Evolutionary conservation across 1,140 invertebrate species (phyloP).

Genomic region (Drosophila triauraria): DNA sequence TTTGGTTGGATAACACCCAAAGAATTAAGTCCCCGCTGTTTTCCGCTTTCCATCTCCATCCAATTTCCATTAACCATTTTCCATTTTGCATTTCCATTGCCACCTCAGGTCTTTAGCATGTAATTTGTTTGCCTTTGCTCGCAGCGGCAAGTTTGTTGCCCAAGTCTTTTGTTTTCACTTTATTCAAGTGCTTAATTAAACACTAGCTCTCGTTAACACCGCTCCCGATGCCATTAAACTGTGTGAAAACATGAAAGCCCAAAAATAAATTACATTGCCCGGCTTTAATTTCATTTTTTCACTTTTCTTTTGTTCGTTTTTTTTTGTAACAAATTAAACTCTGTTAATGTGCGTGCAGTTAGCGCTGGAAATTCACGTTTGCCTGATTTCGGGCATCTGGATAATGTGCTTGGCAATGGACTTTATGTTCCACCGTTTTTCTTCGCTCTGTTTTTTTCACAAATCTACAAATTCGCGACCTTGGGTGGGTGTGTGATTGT

Average conservation of each 20-base stretch:
- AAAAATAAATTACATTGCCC: slow-evolving; percentile 68
- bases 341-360: slow-evolving; percentile 73
- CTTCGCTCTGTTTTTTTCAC: slow-evolving; percentile 17
- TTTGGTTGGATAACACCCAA: slow-evolving; percentile 36
- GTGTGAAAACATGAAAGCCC: slow-evolving; percentile 56
- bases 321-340: slow-evolving; percentile 56
- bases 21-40: slow-evolving; percentile 37
- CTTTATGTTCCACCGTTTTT: slow-evolving; percentile 68
- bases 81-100: slow-evolving; percentile 23
- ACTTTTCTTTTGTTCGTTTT: slow-evolving; percentile 1
- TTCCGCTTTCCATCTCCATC: slow-evolving; percentile 10
- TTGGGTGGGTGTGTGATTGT: slow-evolving; percentile 29
- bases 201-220: slow-evolving; percentile 69
- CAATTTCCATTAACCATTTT: slow-evolving; percentile 10
- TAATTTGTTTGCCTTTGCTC: slow-evolving; percentile 57
- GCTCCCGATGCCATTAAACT: slow-evolving; percentile 51
- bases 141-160: slow-evolving; percentile 63
- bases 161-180: slow-evolving; percentile 80
- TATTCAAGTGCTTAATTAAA: slow-evolving; percentile 73
- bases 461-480: slow-evolving; percentile 53
- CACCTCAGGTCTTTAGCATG: slow-evolving; percentile 31
- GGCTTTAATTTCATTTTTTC: slow-evolving; percentile 57
- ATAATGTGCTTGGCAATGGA: slow-evolving; percentile 71
- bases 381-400: slow-evolving; percentile 63
- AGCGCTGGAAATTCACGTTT: slow-evolving; percentile 43